phyloP scores from a whole-genome alignment of 1,140 invertebrate genomes.

The Anagrus nilaparvatae region DNA sequence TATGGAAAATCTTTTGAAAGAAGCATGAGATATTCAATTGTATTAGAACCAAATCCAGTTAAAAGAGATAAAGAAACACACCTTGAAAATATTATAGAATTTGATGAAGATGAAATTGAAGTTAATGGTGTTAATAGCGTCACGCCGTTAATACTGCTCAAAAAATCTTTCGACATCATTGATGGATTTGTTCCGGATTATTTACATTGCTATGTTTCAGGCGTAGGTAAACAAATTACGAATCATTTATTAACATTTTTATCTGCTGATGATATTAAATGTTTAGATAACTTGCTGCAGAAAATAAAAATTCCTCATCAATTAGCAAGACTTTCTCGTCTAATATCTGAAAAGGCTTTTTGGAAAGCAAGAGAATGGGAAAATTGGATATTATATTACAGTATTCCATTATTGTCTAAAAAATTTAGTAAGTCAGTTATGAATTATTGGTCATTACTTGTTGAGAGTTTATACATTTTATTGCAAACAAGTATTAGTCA shows the following conservation, averaged over 20 bases:
- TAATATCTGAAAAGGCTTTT: too few species aligned
- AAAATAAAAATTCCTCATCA: too few species aligned
- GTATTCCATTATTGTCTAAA: background rate
- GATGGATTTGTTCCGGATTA: slow-evolving; percentile 1
- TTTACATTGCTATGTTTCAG: slow-evolving; percentile 9
- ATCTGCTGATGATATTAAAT: too few species aligned
- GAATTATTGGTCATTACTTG: slow-evolving; percentile 1
- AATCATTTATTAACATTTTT: slow-evolving; percentile 1
- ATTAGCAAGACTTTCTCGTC: too few species aligned
- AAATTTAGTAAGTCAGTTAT: background rate
- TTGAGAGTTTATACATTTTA: slow-evolving; percentile 1
- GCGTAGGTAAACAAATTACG: slow-evolving; percentile 8
- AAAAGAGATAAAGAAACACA: background rate
- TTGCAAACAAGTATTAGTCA: background rate
- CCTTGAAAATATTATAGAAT: slow-evolving; percentile 4
- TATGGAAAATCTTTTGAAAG: slow-evolving; percentile 3
- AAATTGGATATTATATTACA: too few species aligned
- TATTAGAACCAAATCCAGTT: background rate
- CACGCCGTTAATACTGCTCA: too few species aligned
- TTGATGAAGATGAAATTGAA: too few species aligned
- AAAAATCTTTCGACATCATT: slow-evolving; percentile 2
- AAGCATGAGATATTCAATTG: slow-evolving; percentile 2
- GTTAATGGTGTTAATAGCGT: too few species aligned
- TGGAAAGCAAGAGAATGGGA: too few species aligned
- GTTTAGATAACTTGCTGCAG: too few species aligned